These are phyloP conservation scores for Eupleurogrammus muticus DNA, from an alignment of 2,797 vertebrate genomes.

Conservation along the genomic window DNA sequence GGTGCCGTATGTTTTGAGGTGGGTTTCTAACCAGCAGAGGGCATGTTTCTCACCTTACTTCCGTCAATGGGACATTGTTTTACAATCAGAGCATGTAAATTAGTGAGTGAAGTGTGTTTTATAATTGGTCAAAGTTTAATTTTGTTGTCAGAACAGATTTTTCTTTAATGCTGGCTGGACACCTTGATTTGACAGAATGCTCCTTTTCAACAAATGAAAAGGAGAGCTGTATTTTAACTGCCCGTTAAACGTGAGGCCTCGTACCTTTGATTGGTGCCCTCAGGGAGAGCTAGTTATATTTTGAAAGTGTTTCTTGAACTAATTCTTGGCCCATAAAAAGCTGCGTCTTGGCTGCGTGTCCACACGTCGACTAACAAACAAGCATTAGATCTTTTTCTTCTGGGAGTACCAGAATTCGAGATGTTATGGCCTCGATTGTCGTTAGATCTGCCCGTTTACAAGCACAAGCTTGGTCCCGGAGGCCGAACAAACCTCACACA, in stretches of 20 bases:
- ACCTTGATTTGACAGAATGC: slow-evolving; percentile 4
- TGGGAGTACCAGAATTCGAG: not conserved
- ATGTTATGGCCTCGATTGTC: slow-evolving; percentile 38
- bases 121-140: too few species aligned
- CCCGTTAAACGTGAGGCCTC: slow-evolving; percentile 30
- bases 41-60: too few species aligned
- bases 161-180: too few species aligned
- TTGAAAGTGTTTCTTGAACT: slow-evolving; percentile 39
- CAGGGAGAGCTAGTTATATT: slow-evolving; percentile 18
- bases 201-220: slow-evolving; percentile 15
- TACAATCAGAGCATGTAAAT: too few species aligned
- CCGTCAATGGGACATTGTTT: too few species aligned
- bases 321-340: slow-evolving; percentile 28
- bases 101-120: too few species aligned
- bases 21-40: too few species aligned
- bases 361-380: too few species aligned
- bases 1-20: too few species aligned
- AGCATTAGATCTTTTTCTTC: too few species aligned
- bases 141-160: too few species aligned
- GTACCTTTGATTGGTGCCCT: not conserved
- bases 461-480: slow-evolving; percentile 5
- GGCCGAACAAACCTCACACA: slow-evolving; percentile 10
- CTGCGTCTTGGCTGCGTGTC: not conserved
- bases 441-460: slow-evolving; percentile 38
- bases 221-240: slow-evolving; percentile 14